Evolutionary conservation across 2,113 vertebrate species (phyloP).

Genomic region (Haemorhous mexicanus): DNA sequence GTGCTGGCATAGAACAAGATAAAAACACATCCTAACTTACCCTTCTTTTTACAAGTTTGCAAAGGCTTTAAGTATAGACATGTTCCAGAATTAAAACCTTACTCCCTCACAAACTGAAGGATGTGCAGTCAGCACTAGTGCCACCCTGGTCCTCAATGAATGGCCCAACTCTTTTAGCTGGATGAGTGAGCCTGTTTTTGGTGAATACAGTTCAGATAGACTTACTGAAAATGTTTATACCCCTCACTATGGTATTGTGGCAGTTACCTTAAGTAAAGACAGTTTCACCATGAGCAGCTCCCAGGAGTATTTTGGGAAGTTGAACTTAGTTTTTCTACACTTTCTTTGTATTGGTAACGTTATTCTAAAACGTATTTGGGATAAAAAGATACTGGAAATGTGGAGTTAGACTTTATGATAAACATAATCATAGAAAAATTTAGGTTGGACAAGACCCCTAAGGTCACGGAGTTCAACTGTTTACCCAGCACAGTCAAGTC

Average conservation of each 20-base stretch:
- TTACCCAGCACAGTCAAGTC: not conserved
- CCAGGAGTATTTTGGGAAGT: not conserved
- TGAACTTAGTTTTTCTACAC: not conserved
- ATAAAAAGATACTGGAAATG: not conserved
- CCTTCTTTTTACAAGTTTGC: not conserved
- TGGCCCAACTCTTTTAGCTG: not conserved
- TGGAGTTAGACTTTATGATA: not conserved
- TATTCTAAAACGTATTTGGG: not conserved
- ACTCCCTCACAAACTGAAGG: not conserved
- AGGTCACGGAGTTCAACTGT: not conserved
- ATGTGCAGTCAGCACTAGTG: no score
- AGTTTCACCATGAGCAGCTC: not conserved
- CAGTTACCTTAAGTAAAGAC: not conserved
- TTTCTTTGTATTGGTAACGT: not conserved
- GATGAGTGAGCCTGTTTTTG: not conserved
- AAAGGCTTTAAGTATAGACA: not conserved
- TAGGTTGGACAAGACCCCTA: not conserved
- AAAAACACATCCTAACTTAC: not conserved
- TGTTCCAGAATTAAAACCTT: not conserved
- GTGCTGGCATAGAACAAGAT: not conserved
- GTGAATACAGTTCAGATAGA: not conserved
- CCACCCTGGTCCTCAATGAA: not conserved
- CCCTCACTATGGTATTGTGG: no score
- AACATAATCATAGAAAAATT: not conserved
- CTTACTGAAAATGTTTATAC: not conserved